Percentiles rank a stretch among this genome's conserved stretches.
Conservation (phyloP, 2,797 vertebrate genomes). For the Rhincodon typus region DNA sequence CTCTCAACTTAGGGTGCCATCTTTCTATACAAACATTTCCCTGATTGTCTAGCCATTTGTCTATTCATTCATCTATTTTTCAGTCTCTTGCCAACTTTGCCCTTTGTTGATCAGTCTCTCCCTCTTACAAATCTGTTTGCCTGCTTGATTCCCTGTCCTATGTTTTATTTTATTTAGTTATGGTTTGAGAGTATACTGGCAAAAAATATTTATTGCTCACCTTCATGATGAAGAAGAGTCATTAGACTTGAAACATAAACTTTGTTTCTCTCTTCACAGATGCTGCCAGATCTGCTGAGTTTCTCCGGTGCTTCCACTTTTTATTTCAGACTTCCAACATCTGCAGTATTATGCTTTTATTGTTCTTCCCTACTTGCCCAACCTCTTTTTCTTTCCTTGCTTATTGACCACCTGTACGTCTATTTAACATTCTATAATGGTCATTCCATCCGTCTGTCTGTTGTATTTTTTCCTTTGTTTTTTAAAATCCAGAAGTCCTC, state of each 20-base stretch:
- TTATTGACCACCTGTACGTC: neutral
- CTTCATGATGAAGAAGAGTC: too few relatives aligned
- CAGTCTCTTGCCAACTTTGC: too few relatives aligned
- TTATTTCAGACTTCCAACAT: too few relatives aligned
- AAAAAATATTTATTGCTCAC: neutral
- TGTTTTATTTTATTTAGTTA: neutral
- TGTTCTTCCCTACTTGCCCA: too few relatives aligned
- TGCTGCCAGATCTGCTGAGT: too few relatives aligned
- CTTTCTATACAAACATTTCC: neutral
- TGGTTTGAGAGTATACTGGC: neutral
- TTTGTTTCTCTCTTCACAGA: too few relatives aligned
- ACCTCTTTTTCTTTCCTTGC: neutral
- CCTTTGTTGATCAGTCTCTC: neutral
- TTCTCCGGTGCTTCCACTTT: too few relatives aligned
- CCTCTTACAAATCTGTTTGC: neutral
- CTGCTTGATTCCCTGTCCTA: neutral
- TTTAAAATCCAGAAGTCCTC: too few relatives aligned
- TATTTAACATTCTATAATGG: neutral
- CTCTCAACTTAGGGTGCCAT: neutral
- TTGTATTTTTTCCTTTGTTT: too few relatives aligned
- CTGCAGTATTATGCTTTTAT: too few relatives aligned
- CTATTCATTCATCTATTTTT: neutral
- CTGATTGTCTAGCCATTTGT: neutral
- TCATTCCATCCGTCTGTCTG: too few relatives aligned
- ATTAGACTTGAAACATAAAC: too few relatives aligned